These are phyloP conservation scores for Philonicus albiceps DNA, from an alignment of 2,888 invertebrate species.

Conservation along the genomic window DNA sequence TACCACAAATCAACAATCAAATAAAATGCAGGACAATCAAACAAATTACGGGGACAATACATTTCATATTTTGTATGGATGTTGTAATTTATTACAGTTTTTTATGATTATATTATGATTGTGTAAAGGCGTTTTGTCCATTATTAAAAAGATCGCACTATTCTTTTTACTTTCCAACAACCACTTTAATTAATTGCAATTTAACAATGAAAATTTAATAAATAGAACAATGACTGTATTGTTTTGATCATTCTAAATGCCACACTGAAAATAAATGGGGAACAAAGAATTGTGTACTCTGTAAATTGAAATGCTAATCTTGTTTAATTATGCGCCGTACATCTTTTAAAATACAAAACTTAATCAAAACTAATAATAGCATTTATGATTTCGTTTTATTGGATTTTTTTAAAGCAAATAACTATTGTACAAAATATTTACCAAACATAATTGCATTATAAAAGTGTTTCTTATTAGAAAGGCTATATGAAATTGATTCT, in stretches of 20 bases:
- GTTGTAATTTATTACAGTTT: not conserved
- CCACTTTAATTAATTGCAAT: not conserved
- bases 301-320: not conserved
- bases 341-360: not conserved
- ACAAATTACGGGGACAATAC: not conserved
- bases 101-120: not conserved
- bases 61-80: not conserved
- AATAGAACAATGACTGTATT: not conserved
- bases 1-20: constrained; percentile 30
- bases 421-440: not conserved
- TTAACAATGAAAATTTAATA: constrained; percentile 2
- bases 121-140: not conserved
- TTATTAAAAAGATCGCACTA: no score
- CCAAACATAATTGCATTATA: not conserved
- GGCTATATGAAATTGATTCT: no score
- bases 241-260: not conserved
- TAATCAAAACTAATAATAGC: not conserved
- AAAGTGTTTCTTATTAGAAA: not conserved
- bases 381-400: not conserved
- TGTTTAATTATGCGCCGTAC: not conserved
- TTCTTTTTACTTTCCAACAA: not conserved
- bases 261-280: not conserved
- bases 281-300: not conserved
- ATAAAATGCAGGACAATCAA: constrained; percentile 5
- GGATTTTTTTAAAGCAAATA: not conserved